Conservation (phyloP, 2,888 invertebrate species). For the Deladenus siricidicola region DNA sequence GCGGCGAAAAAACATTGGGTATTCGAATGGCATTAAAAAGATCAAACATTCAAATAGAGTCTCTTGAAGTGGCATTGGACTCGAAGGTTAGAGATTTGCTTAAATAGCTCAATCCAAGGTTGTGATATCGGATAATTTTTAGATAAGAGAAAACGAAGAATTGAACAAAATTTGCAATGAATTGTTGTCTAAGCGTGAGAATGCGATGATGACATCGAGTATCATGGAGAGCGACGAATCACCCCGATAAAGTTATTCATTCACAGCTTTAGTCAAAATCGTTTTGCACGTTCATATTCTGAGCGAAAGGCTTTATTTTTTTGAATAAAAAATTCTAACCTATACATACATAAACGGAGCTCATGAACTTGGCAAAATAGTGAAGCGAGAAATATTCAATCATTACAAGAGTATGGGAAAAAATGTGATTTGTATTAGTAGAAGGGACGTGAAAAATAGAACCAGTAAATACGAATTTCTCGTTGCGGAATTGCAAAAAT, state of each 20-base stretch:
- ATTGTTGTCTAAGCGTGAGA: conserved; percentile 1
- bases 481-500: neutral
- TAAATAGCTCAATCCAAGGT: neutral
- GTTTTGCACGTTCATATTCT: too few species aligned
- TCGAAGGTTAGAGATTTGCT: conserved; percentile 1
- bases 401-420: too few species aligned
- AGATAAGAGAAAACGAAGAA: conserved; percentile 14
- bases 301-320: too few species aligned
- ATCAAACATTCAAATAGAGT: conserved; percentile 4
- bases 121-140: neutral
- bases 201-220: neutral
- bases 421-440: too few species aligned
- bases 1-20: conserved; percentile 9
- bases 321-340: too few species aligned
- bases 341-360: too few species aligned
- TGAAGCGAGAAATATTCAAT: too few species aligned
- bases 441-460: neutral
- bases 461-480: neutral
- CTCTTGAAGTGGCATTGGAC: conserved; percentile 5
- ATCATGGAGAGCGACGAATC: neutral
- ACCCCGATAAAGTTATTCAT: neutral
- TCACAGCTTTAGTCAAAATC: neutral
- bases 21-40: conserved; percentile 9
- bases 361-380: too few species aligned
- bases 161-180: conserved; percentile 10